These are phyloP conservation scores for Carassius auratus DNA, from an alignment of 2,113 vertebrate species.

Conservation along the genomic window DNA sequence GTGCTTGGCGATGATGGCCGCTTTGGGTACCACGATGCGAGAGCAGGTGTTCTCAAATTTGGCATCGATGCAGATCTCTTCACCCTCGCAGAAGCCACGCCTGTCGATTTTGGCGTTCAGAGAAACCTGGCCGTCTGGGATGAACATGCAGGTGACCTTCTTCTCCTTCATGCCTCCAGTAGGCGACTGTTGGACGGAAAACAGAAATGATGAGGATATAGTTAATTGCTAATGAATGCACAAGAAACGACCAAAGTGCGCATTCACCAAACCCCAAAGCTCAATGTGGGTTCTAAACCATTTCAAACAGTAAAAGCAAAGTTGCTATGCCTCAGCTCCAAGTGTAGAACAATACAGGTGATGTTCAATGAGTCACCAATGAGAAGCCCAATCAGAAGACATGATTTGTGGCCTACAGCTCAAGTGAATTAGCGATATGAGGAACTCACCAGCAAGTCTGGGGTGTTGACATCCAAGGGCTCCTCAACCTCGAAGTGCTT, in stretches of 20 bases:
- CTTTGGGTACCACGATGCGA: constrained; percentile 95
- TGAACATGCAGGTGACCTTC: constrained; percentile 90
- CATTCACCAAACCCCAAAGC: too few relatives aligned
- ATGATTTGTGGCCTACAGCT: constrained; percentile 70
- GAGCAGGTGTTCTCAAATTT: constrained; percentile 98
- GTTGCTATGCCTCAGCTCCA: too few relatives aligned
- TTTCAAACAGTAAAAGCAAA: too few relatives aligned
- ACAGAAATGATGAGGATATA: neutral
- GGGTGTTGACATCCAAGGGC: constrained; percentile 82
- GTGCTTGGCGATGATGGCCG: constrained; percentile 92
- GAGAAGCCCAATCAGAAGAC: constrained; percentile 26
- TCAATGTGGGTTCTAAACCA: too few relatives aligned
- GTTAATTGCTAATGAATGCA: neutral
- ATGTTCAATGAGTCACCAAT: neutral
- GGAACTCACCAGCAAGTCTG: constrained; percentile 79
- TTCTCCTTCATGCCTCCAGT: constrained; percentile 91
- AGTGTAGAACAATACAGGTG: too few relatives aligned
- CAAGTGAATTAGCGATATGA: too few relatives aligned
- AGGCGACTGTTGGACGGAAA: constrained; percentile 75
- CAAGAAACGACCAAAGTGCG: neutral
- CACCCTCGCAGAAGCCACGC: constrained; percentile 92
- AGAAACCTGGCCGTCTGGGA: constrained; percentile 80
- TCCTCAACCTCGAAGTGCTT: constrained; percentile 84
- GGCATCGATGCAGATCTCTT: constrained; percentile 91
- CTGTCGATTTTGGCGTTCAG: constrained; percentile 91